These are phyloP conservation scores for Chionodraco myersi DNA, from an alignment of 2,113 vertebrate genomes.

Conservation along the genomic window DNA sequence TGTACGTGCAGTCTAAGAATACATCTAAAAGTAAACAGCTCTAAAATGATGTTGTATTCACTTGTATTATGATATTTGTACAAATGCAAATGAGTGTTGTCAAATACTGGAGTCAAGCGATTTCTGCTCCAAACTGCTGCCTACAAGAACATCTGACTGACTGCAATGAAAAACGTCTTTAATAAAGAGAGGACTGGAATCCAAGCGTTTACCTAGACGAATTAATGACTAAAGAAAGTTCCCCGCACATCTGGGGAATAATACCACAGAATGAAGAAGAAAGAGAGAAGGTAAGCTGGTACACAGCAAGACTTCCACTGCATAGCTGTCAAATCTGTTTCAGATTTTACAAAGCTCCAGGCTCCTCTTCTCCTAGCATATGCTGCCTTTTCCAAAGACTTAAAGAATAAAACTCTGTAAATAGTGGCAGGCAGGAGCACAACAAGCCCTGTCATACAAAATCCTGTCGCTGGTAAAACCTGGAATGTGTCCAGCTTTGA, in stretches of 20 bases:
- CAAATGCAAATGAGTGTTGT: constrained; percentile 81
- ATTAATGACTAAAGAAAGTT: constrained; percentile 76
- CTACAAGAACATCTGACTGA: constrained; percentile 73
- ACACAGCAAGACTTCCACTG: constrained; percentile 85
- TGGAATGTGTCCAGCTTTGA: constrained; percentile 80
- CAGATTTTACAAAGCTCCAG: constrained; percentile 80
- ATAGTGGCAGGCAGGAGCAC: constrained; percentile 75
- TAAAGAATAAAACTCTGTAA: constrained; percentile 73
- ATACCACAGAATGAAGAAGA: constrained; percentile 80
- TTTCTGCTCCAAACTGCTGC: constrained; percentile 69
- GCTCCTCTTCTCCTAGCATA: constrained; percentile 70
- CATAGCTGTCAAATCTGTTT: constrained; percentile 84
- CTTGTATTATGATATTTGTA: constrained; percentile 80
- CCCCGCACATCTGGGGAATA: constrained; percentile 65
- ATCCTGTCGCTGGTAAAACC: constrained; percentile 81
- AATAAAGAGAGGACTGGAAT: constrained; percentile 62
- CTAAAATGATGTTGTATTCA: constrained; percentile 82
- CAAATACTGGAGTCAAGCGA: constrained; percentile 68
- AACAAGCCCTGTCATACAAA: constrained; percentile 72
- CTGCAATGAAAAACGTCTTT: constrained; percentile 75
- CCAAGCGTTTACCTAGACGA: constrained; percentile 71
- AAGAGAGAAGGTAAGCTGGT: constrained; percentile 83
- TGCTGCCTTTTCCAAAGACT: constrained; percentile 70
- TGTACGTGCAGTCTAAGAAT: constrained; percentile 83
- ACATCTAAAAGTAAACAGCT: constrained; percentile 82